A percentile compares a stretch with the other conserved stretches of the same genome.
phyloP scores from a whole-genome alignment of 92 coral and sea anemone species.

The Actinostola sp. region DNA sequence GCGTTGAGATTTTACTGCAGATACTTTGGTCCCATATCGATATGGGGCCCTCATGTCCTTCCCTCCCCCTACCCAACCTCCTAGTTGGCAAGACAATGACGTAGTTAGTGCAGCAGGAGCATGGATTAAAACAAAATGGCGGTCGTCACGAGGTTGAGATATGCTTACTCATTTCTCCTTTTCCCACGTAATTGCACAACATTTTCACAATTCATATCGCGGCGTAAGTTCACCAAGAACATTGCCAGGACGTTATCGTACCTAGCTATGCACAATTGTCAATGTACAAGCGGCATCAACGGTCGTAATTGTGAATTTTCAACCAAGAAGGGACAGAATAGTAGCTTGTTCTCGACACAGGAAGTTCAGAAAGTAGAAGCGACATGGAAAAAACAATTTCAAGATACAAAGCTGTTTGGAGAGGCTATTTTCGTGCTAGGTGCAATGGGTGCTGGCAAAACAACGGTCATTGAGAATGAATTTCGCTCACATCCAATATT shows the following conservation, averaged over 20 bases:
- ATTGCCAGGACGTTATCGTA: slow-evolving; percentile 6
- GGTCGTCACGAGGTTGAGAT: slow-evolving; percentile 9
- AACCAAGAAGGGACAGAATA: neutral
- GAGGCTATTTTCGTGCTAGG: slow-evolving; percentile 95
- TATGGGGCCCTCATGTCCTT: neutral
- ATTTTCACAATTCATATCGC: neutral
- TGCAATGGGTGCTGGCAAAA: slow-evolving; percentile 99
- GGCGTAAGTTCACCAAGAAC: neutral
- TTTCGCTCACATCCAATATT: slow-evolving; percentile 76
- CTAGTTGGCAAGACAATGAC: neutral
- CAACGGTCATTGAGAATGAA: slow-evolving; percentile 82
- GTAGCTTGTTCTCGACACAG: slow-evolving; percentile 4
- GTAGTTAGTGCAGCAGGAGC: slow-evolving; percentile 4
- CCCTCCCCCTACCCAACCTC: slow-evolving; percentile 28
- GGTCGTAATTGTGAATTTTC: slow-evolving; percentile 6
- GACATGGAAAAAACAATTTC: slow-evolving; percentile 82
- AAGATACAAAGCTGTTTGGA: slow-evolving; percentile 69
- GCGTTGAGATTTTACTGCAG: neutral
- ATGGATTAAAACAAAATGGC: slow-evolving; percentile 26
- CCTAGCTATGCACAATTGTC: slow-evolving; percentile 16
- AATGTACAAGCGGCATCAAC: neutral
- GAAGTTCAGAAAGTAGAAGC: slow-evolving; percentile 75
- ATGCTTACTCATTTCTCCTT: slow-evolving; percentile 9
- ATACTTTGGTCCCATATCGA: neutral
- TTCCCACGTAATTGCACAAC: slow-evolving; percentile 17